Evolutionary conservation across 2,113 vertebrate species (phyloP).

Genomic region (Helogale parvula): DNA sequence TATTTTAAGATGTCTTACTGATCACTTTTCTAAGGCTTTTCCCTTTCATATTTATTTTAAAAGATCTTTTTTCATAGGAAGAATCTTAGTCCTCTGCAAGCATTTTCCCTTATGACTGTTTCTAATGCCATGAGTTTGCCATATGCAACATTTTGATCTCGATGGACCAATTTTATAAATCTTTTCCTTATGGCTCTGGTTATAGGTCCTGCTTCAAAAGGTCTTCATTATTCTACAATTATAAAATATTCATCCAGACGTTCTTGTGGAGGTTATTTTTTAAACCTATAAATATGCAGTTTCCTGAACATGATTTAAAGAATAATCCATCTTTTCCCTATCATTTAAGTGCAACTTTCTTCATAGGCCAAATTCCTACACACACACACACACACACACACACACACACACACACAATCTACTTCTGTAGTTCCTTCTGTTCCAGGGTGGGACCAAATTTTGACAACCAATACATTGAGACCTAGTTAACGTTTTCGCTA

Average conservation of each 20-base stretch:
- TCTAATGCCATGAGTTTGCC: neutral
- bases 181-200: neutral
- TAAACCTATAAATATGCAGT: neutral
- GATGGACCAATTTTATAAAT: neutral
- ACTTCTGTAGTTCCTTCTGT: neutral
- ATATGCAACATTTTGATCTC: neutral
- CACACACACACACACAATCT: neutral
- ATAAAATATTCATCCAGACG: neutral
- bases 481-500: neutral
- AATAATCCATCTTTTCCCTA: neutral
- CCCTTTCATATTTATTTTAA: neutral
- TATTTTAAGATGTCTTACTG: conserved; percentile 15
- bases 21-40: neutral
- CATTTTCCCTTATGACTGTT: neutral
- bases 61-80: neutral
- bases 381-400: neutral
- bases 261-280: neutral
- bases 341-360: neutral
- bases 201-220: neutral
- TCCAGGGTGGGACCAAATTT: neutral
- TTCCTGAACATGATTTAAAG: neutral
- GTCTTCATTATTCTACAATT: neutral
- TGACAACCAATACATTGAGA: neutral
- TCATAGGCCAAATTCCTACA: neutral
- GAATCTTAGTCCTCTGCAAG: neutral